A percentile compares a stretch with the other conserved stretches of the same genome.
phyloP scores from a whole-genome alignment of 1,140 invertebrate genomes.

The Melipona quadrifasciata region DNA sequence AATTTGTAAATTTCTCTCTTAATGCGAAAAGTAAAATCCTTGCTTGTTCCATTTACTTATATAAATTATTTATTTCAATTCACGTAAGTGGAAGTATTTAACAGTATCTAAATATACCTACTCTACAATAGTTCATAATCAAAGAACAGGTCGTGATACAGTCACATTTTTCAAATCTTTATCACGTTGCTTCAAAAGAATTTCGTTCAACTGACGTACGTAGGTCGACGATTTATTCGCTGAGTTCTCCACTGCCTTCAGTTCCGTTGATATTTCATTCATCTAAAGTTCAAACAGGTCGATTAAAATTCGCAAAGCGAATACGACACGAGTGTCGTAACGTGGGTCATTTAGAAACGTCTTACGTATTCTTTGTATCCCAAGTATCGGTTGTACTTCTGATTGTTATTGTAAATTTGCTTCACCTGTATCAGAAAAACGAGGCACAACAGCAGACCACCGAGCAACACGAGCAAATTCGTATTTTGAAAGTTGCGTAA shows the following conservation, averaged over 20 bases:
- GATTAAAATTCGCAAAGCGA: conserved; percentile 52
- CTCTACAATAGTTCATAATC: conserved; percentile 46
- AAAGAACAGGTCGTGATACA: conserved; percentile 48
- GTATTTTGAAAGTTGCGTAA: conserved; percentile 76
- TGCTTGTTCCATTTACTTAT: too few species aligned
- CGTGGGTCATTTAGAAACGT: conserved; percentile 33
- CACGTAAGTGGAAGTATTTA: too few species aligned
- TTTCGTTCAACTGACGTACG: conserved; percentile 76
- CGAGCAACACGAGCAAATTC: conserved; percentile 74
- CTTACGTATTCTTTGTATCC: conserved; percentile 81
- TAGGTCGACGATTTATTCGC: conserved; percentile 80
- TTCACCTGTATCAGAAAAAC: conserved; percentile 80
- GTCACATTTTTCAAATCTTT: conserved; percentile 74
- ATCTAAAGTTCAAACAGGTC: conserved; percentile 71
- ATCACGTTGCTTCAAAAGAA: conserved; percentile 71
- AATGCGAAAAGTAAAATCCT: background rate
- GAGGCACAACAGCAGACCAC: conserved; percentile 75
- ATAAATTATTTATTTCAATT: background rate
- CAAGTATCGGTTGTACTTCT: conserved; percentile 78
- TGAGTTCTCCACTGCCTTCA: conserved; percentile 79
- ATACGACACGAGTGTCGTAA: too few species aligned
- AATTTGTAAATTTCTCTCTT: background rate
- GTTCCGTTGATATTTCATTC: conserved; percentile 80
- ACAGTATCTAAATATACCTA: conserved; percentile 2
- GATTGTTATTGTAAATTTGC: conserved; percentile 80